A percentile compares a stretch with the other conserved stretches of the same genome.
phyloP scores from a whole-genome alignment of 64 coral and sea anemone species.

The Orbicella faveolata region DNA sequence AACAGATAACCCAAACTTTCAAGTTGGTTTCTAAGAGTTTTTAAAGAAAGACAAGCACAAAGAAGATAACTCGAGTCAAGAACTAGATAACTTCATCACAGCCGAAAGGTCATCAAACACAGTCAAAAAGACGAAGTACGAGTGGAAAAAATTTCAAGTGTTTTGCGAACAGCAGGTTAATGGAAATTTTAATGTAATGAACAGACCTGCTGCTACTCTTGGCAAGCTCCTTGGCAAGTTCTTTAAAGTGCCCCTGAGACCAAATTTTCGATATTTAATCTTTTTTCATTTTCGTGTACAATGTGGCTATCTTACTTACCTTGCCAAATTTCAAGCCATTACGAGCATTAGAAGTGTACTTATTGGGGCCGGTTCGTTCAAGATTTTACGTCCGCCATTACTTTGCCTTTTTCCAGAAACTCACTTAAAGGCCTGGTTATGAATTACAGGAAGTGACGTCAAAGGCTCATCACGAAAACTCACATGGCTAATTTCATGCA shows the following conservation, averaged over 20 bases:
- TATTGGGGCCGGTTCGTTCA: not conserved
- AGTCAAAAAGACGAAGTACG: too few species aligned
- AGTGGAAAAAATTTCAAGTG: too few species aligned
- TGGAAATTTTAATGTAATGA: too few species aligned
- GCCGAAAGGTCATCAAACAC: too few species aligned
- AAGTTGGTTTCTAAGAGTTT: too few species aligned
- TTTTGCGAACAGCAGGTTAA: too few species aligned
- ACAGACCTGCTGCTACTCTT: too few species aligned
- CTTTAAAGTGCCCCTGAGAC: constrained; percentile 10
- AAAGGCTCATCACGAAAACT: not conserved
- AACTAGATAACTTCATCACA: too few species aligned
- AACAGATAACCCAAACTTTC: too few species aligned
- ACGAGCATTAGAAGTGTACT: not conserved
- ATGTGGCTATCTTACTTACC: not conserved
- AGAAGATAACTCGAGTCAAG: too few species aligned
- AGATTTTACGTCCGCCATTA: constrained; percentile 3
- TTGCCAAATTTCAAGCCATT: not conserved
- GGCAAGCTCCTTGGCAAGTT: too few species aligned
- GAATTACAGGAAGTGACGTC: not conserved
- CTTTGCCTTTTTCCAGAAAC: not conserved
- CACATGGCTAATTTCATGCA: constrained; percentile 3
- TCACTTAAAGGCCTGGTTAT: not conserved
- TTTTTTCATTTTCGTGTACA: not conserved
- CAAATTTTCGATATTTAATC: not conserved
- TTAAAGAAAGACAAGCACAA: too few species aligned